These are phyloP conservation scores for Pogonus chalceus DNA, from an alignment of 1,140 invertebrate genomes.

Conservation along the genomic window DNA sequence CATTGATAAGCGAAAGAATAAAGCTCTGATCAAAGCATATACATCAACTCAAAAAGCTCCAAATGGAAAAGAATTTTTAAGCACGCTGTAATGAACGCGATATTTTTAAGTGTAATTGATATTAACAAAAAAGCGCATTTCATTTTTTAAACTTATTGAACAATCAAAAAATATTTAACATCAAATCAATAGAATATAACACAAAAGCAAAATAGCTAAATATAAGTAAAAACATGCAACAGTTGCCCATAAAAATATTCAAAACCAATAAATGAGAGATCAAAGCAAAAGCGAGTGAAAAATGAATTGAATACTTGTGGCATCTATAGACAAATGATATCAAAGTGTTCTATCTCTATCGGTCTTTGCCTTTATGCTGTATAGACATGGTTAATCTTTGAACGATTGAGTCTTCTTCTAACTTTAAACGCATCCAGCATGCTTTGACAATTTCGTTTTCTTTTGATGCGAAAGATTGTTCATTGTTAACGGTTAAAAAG, in stretches of 20 bases:
- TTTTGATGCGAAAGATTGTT: not conserved
- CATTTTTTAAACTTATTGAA: too few relatives aligned
- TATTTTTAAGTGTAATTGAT: too few relatives aligned
- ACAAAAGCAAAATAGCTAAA: not conserved
- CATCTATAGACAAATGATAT: slow-evolving; percentile 6
- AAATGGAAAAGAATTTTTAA: not conserved
- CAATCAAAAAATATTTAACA: too few relatives aligned
- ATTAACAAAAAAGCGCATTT: too few relatives aligned
- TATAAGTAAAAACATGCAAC: not conserved
- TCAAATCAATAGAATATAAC: too few relatives aligned
- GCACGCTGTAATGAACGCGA: too few relatives aligned
- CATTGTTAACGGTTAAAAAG: not conserved
- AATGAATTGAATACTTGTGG: not conserved
- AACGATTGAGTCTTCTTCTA: slow-evolving; percentile 1
- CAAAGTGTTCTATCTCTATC: not conserved
- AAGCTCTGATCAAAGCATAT: not conserved
- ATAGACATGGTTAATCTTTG: slow-evolving; percentile 4
- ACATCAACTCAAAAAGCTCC: not conserved
- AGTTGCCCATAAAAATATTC: not conserved
- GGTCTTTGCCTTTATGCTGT: not conserved
- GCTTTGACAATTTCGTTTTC: slow-evolving; percentile 3
- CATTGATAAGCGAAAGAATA: not conserved
- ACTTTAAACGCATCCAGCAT: not conserved
- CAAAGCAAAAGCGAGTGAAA: too few relatives aligned
- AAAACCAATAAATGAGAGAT: too few relatives aligned